Evolutionary conservation across 1,140 invertebrate genomes (phyloP), one percentile per base, ranked within the genome.

Genomic region (Gonioctena quinquepunctata): DNA sequence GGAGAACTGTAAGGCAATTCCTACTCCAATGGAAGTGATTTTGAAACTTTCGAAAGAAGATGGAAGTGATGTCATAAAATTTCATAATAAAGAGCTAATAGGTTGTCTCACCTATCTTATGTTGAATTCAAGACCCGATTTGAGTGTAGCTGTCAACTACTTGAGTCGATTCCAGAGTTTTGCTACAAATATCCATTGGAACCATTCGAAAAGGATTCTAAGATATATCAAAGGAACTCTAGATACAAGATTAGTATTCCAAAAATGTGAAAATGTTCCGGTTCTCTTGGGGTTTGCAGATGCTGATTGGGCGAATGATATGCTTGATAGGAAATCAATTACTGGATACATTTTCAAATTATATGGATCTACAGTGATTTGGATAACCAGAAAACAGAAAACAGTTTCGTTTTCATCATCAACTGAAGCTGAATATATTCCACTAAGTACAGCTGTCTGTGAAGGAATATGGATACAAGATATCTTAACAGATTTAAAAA

Each of bases 291-390:
- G 3, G n/a, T 33, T 11, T 77, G 80, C 80, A 6, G 83, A 85
- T 75, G 73, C 82, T 3, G 82, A 86, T 73, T 85, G 83, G 80
- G 84, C 73, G 4, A 74, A 81, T 49, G 73, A 11, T 5, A 23
- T 69, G 8, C n/a, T n/a, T n/a, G 80, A 84, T 33, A 75, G 82
- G 49, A 84, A 80, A 72, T 85, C 82, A 19, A 84, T 79, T 22
- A 78, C 79, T 19, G 83, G 82, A 8, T 83, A 73, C 64, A 61
- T 33, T 7, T 33, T 84, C 69, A 69, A 76, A 70, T 25, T 72
- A n/a, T 68, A 71, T 69, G 69, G 71, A 11, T 18, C 23, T 68
- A 59, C 68, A 16, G 62, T 76, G n/a, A 26, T 6, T 59, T 77
- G 75, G 75, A 42, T 3, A 3, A 59, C 68, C 8, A 33, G n/a